Evolutionary conservation across 2,797 vertebrate genomes (phyloP).

Genomic region (Crypturellus tataupa): DNA sequence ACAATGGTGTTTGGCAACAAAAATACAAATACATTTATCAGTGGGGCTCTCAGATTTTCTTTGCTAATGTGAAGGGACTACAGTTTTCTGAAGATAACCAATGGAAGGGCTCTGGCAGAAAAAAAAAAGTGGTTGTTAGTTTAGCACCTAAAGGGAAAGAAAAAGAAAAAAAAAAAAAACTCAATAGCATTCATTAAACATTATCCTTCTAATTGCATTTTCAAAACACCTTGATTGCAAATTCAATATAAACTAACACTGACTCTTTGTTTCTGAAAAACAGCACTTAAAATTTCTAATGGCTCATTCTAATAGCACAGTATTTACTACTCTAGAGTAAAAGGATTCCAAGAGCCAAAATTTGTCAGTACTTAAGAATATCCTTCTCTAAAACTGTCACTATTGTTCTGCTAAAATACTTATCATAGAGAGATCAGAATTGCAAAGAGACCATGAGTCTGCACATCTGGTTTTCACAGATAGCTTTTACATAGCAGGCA

Average conservation of each 20-base stretch:
- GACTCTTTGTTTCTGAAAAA: not conserved
- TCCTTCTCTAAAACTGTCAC: not conserved
- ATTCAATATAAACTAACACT: not conserved
- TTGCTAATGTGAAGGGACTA: not conserved
- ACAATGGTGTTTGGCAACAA: not conserved
- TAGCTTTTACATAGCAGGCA: not conserved
- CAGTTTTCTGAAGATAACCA: not conserved
- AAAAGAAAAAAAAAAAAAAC: constrained; percentile 3
- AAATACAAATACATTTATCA: not conserved
- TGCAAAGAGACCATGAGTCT: not conserved
- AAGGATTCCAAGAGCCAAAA: not conserved
- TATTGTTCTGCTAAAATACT: not conserved
- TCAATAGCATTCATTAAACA: not conserved
- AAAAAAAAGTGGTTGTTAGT: not conserved
- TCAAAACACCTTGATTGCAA: not conserved
- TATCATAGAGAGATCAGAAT: not conserved
- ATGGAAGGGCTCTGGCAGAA: not conserved
- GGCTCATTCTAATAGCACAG: not conserved
- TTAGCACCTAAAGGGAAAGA: not conserved
- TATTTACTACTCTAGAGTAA: not conserved
- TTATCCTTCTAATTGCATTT: not conserved
- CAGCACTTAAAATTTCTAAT: not conserved
- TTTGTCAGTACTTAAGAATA: not conserved
- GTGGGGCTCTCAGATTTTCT: not conserved
- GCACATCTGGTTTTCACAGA: not conserved